phyloP scores from a whole-genome alignment of 1,140 invertebrate genomes.

The Augochlora pura region DNA sequence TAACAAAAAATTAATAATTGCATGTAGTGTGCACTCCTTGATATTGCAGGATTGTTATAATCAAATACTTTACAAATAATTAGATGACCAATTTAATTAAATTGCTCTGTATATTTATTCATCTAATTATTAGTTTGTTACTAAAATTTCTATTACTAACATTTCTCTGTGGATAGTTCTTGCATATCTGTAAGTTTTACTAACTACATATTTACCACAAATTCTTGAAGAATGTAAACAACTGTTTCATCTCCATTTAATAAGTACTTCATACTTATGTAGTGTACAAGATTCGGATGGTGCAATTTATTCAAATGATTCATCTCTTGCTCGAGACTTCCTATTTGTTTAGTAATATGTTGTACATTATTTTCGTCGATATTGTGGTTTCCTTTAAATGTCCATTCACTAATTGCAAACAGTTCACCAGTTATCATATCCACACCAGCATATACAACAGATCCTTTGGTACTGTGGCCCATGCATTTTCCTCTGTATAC shows the following conservation, averaged over 20 bases:
- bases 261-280: constrained; percentile 85
- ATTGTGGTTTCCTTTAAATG: constrained; percentile 76
- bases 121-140: no score
- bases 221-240: constrained; percentile 85
- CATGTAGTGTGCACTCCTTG: no score
- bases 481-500: constrained; percentile 82
- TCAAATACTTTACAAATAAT: no score
- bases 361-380: constrained; percentile 69
- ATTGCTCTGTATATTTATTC: no score
- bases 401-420: constrained; percentile 87
- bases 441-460: constrained; percentile 85
- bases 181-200: neutral
- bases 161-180: no score
- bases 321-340: constrained; percentile 87
- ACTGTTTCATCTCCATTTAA: constrained; percentile 81
- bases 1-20: no score
- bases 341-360: constrained; percentile 81
- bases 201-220: constrained; percentile 79
- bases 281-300: constrained; percentile 87
- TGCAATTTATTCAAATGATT: constrained; percentile 84
- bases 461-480: constrained; percentile 84
- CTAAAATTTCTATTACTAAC: no score
- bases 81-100: no score
- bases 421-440: constrained; percentile 85
- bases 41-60: no score